phyloP scores from a whole-genome alignment of 1,140 invertebrate genomes.

The Halesus radiatus region DNA sequence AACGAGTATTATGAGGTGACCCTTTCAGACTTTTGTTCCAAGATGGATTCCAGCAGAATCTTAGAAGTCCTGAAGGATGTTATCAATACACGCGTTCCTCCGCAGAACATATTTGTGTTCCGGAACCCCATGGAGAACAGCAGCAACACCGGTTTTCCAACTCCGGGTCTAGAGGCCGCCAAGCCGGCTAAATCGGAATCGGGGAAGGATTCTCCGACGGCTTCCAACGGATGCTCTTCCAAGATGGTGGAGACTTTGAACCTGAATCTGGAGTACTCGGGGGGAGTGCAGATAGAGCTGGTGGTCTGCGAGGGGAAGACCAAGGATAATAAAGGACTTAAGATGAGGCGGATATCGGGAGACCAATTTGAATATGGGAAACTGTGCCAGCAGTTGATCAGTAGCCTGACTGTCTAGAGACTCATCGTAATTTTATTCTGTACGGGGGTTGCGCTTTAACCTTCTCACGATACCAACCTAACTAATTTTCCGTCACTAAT shows the following conservation, averaged over 20 bases:
- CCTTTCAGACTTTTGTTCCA: slow-evolving; percentile 84
- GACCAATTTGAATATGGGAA: slow-evolving; percentile 92
- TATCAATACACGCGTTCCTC: slow-evolving; percentile 83
- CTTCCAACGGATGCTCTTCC: slow-evolving; percentile 62
- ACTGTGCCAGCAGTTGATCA: slow-evolving; percentile 91
- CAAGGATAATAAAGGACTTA: slow-evolving; percentile 86
- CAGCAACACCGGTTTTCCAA: slow-evolving; percentile 3
- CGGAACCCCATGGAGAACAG: slow-evolving; percentile 57
- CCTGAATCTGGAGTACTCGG: slow-evolving; percentile 83
- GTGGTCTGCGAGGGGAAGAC: slow-evolving; percentile 84
- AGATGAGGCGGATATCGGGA: slow-evolving; percentile 91
- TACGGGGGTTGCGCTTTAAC: background rate
- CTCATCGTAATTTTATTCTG: background rate
- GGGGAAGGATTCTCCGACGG: slow-evolving; percentile 60
- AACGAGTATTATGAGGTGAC: slow-evolving; percentile 77
- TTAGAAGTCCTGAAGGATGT: slow-evolving; percentile 86
- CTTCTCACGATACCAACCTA: background rate
- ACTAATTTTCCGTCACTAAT: too few relatives aligned
- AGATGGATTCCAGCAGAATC: slow-evolving; percentile 83
- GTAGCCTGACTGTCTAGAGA: slow-evolving; percentile 83
- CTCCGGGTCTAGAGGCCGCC: slow-evolving; percentile 14
- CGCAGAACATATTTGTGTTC: slow-evolving; percentile 78
- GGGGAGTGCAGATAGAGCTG: slow-evolving; percentile 89
- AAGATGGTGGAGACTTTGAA: slow-evolving; percentile 65
- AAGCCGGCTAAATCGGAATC: slow-evolving; percentile 45